Conservation (phyloP, 1,140 invertebrate genomes). For the Cotesia typhae region DNA sequence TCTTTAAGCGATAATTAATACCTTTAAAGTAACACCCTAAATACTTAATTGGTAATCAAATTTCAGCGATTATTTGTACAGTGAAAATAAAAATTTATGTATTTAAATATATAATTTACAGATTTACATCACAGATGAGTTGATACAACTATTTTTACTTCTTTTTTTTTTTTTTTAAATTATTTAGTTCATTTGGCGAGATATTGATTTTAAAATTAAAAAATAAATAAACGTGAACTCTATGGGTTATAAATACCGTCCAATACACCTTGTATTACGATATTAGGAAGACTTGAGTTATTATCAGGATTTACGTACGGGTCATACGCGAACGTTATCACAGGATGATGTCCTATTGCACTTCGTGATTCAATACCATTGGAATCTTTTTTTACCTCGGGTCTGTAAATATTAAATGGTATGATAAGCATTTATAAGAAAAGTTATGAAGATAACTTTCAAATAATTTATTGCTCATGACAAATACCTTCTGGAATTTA, state of each 20-base stretch:
- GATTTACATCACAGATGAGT: too few relatives aligned
- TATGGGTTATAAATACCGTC: constrained; percentile 60
- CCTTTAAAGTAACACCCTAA: too few relatives aligned
- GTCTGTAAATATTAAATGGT: constrained; percentile 41
- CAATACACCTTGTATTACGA: constrained; percentile 65
- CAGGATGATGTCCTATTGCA: constrained; percentile 57
- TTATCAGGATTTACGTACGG: constrained; percentile 53
- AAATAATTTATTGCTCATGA: not conserved
- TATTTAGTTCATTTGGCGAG: too few relatives aligned
- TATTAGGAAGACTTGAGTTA: constrained; percentile 62
- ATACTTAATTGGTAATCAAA: too few relatives aligned
- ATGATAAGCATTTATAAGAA: not conserved
- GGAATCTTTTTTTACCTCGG: constrained; percentile 42
- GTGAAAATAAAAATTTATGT: too few relatives aligned
- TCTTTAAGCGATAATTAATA: too few relatives aligned
- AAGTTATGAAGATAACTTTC: too few relatives aligned
- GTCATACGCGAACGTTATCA: constrained; percentile 62
- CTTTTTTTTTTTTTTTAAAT: too few relatives aligned
- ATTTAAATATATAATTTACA: too few relatives aligned
- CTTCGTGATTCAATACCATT: constrained; percentile 36
- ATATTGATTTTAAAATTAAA: too few relatives aligned
- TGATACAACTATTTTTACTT: too few relatives aligned
- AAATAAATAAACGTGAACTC: constrained; percentile 13
- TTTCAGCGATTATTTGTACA: too few relatives aligned
- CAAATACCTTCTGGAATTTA: constrained; percentile 50